A percentile compares a stretch with the other conserved stretches of the same genome.
phyloP scores from a whole-genome alignment of 2,113 vertebrate genomes.

The Epinephelus moara region DNA sequence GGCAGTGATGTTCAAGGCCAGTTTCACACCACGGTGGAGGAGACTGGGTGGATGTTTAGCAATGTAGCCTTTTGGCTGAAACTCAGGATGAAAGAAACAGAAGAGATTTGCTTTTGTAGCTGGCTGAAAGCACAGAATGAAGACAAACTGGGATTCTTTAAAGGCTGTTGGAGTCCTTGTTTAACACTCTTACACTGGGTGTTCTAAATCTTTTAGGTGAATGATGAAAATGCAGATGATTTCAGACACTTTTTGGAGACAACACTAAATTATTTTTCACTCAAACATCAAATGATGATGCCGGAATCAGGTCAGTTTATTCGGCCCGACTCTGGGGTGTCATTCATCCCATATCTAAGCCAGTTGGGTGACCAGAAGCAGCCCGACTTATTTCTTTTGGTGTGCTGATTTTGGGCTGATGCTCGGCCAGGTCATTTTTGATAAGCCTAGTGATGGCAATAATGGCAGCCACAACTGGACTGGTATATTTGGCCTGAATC shows the following conservation, averaged over 20 bases:
- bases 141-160: background rate
- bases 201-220: background rate
- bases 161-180: background rate
- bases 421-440: too few species aligned
- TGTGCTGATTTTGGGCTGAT: too few species aligned
- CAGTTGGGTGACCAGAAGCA: too few species aligned
- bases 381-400: too few species aligned
- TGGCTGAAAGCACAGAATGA: background rate
- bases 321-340: too few species aligned
- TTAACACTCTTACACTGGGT: background rate
- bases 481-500: too few species aligned
- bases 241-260: background rate
- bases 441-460: too few species aligned
- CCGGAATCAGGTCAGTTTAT: too few species aligned
- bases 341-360: too few species aligned
- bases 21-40: slow-evolving; percentile 36
- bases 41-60: slow-evolving; percentile 24
- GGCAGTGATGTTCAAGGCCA: slow-evolving; percentile 38
- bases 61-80: slow-evolving; percentile 18
- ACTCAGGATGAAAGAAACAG: slow-evolving; percentile 1
- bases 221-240: background rate
- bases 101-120: background rate
- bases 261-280: background rate
- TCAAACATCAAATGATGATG: slow-evolving; percentile 8
- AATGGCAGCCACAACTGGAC: too few species aligned